Conservation (phyloP, 1,140 invertebrate genomes). For the Venustaconcha ellipsiformis region DNA sequence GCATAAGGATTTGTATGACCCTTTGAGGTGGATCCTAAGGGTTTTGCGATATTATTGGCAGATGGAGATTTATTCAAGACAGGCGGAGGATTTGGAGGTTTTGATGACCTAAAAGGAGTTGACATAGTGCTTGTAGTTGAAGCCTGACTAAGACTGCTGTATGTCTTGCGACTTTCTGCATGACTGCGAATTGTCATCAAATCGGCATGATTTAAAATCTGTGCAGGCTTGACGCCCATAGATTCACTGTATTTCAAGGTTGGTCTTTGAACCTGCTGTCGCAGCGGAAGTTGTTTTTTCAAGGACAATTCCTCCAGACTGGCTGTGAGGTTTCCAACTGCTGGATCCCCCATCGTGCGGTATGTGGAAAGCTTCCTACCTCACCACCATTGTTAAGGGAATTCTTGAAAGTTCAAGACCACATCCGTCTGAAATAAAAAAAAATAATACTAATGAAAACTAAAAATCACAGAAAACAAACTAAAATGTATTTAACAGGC, state of each 20-base stretch:
- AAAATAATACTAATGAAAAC: too few relatives aligned
- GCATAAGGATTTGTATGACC: constrained; percentile 52
- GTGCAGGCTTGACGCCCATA: constrained; percentile 40
- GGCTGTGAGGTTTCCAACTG: constrained; percentile 46
- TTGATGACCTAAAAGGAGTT: constrained; percentile 36
- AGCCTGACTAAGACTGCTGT: constrained; percentile 39
- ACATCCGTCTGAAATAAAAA: too few relatives aligned
- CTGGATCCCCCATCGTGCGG: constrained; percentile 37
- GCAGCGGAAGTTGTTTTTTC: constrained; percentile 60
- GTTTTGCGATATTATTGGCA: constrained; percentile 40
- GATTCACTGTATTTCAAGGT: constrained; percentile 58
- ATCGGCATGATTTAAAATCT: constrained; percentile 49
- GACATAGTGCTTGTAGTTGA: constrained; percentile 27
- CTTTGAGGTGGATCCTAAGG: constrained; percentile 12
- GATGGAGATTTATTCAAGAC: constrained; percentile 14
- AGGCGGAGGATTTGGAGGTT: constrained; percentile 20
- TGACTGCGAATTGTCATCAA: constrained; percentile 27
- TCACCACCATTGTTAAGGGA: too few relatives aligned
- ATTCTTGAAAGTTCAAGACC: too few relatives aligned
- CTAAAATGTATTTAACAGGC: too few relatives aligned
- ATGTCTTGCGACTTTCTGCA: constrained; percentile 34
- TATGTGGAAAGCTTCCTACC: too few relatives aligned
- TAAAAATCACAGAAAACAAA: too few relatives aligned
- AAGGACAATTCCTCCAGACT: constrained; percentile 56
- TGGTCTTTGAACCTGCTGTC: constrained; percentile 59